These are phyloP conservation scores for Spermophilus dauricus DNA, from an alignment of 2,113 vertebrate genomes.

Conservation along the genomic window DNA sequence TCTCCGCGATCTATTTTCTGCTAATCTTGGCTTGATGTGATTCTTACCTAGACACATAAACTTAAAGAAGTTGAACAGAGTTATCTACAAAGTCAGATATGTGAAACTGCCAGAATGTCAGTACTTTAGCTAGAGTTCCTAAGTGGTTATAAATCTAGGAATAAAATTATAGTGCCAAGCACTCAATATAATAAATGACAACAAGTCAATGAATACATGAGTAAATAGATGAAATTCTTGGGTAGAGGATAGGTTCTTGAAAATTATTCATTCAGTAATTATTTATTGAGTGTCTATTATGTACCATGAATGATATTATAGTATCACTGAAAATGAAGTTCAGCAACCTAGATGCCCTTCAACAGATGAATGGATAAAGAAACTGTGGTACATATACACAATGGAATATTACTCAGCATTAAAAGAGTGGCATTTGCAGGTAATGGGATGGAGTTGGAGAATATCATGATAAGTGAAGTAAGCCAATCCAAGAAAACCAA, in stretches of 20 bases:
- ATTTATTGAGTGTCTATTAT: background rate
- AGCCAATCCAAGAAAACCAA: no score
- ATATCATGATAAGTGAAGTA: no score
- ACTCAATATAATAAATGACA: background rate
- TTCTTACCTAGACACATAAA: background rate
- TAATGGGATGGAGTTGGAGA: no score
- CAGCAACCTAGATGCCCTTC: background rate
- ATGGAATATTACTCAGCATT: no score
- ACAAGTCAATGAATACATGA: background rate
- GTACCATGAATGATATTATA: background rate
- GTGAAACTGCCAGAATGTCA: conserved; percentile 18
- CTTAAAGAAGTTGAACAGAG: conserved; percentile 7
- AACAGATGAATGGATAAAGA: no score
- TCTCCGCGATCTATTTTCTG: background rate
- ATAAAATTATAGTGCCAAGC: background rate
- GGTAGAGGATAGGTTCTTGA: background rate
- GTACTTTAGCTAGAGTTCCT: background rate
- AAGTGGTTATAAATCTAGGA: conserved; percentile 36
- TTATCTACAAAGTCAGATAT: conserved; percentile 28
- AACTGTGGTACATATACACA: no score
- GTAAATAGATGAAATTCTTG: background rate
- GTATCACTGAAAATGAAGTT: background rate
- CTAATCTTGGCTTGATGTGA: background rate
- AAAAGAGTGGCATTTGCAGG: no score
- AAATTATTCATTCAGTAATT: background rate